Conservation (phyloP, 2,888 invertebrate species). For the Achlya flavicornis region DNA sequence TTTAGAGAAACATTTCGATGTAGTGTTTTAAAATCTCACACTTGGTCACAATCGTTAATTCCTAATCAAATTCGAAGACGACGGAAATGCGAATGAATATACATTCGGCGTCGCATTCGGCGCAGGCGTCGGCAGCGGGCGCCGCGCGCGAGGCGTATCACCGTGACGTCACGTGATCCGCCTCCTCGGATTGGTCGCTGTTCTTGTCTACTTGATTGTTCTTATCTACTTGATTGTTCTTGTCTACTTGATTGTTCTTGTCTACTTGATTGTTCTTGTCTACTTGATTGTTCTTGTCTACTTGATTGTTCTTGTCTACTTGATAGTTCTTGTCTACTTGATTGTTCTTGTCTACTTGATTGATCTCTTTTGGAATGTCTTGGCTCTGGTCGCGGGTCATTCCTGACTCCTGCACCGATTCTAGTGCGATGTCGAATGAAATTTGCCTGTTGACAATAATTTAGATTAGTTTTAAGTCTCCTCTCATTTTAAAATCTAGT, state of each 20-base stretch:
- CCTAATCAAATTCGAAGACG: slow-evolving; percentile 35
- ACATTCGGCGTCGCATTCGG: slow-evolving; percentile 37
- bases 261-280: slow-evolving; percentile 12
- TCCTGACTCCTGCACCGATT: slow-evolving; percentile 65
- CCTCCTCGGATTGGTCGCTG: slow-evolving; percentile 10
- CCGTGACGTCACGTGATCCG: slow-evolving; percentile 27
- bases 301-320: slow-evolving; percentile 7
- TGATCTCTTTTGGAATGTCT: slow-evolving; percentile 39
- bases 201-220: slow-evolving; percentile 14
- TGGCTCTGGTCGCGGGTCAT: slow-evolving; percentile 48
- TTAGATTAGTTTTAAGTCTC: no score
- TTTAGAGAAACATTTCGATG: slow-evolving; percentile 8
- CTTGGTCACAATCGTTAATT: neutral
- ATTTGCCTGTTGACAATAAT: slow-evolving; percentile 55
- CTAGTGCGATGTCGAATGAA: slow-evolving; percentile 73
- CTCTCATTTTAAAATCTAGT: no score
- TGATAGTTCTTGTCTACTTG: slow-evolving; percentile 16
- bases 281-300: slow-evolving; percentile 15
- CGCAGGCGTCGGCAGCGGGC: slow-evolving; percentile 31
- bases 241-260: no score
- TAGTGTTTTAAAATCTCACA: neutral
- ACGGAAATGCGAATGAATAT: slow-evolving; percentile 34
- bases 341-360: slow-evolving; percentile 14
- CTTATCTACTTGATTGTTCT: no score
- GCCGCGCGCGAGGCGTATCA: slow-evolving; percentile 43